Evolutionary conservation across 2,888 invertebrate genomes (phyloP).

Genomic region (Apodemia mormo): DNA sequence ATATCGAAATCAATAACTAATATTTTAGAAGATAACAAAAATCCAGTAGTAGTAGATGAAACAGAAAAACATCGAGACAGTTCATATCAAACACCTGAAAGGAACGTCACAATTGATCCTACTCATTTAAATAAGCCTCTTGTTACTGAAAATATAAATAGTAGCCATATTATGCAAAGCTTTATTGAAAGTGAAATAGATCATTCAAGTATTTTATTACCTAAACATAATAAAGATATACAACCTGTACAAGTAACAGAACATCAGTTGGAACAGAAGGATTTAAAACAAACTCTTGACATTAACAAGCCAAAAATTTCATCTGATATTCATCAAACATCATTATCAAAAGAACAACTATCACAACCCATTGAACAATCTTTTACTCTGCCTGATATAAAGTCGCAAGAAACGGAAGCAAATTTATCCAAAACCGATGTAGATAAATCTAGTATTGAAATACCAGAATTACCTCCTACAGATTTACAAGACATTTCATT

Average conservation of each 20-base stretch:
- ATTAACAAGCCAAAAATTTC: neutral
- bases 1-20: neutral
- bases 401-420: neutral
- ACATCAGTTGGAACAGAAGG: neutral
- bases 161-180: constrained; percentile 44
- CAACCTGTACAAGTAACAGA: neutral
- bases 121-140: neutral
- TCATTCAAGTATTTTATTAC: constrained; percentile 37
- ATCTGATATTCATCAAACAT: neutral
- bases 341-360: neutral
- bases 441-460: neutral
- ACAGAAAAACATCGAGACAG: neutral
- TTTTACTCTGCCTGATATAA: neutral
- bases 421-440: neutral
- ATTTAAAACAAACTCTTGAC: neutral
- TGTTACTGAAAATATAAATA: neutral
- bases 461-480: neutral
- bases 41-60: neutral
- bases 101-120: neutral
- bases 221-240: neutral
- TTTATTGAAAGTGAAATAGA: constrained; percentile 51
- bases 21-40: neutral
- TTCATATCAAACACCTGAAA: neutral
- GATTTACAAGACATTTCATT: neutral
- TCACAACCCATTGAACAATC: neutral